Evolutionary conservation across 2,113 vertebrate genomes (phyloP).

Genomic region (Himantopus leucocephalus): DNA sequence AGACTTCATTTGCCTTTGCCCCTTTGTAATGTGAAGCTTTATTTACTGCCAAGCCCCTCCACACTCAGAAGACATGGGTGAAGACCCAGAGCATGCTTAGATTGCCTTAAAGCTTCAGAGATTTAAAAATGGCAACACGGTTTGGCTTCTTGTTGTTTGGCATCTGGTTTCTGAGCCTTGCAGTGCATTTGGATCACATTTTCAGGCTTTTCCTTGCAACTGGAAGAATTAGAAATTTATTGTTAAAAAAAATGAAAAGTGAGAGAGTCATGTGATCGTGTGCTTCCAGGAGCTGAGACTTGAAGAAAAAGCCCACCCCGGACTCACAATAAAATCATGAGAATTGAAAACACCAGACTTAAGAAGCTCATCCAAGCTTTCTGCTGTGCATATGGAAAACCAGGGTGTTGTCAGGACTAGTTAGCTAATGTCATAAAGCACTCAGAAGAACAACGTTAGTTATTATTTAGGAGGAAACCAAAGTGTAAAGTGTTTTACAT

Average conservation of each 20-base stretch:
- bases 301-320: conserved; percentile 38
- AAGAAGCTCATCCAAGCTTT: conserved; percentile 42
- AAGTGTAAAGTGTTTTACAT: conserved; percentile 66
- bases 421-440: conserved; percentile 57
- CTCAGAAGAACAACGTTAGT: conserved; percentile 29
- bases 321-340: conserved; percentile 43
- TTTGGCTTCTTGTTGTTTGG: background rate
- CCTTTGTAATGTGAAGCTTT: background rate
- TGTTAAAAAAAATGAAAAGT: background rate
- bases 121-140: background rate
- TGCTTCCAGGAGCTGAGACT: conserved; percentile 45
- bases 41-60: background rate
- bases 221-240: background rate
- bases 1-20: background rate
- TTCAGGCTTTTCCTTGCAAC: background rate
- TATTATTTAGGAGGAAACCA: conserved; percentile 65
- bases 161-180: background rate
- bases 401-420: conserved; percentile 56
- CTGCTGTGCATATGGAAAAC: conserved; percentile 56
- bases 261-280: background rate
- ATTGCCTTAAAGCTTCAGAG: background rate
- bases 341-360: conserved; percentile 45
- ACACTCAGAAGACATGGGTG: background rate
- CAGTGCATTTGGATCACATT: background rate
- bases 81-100: background rate